Base-by-base conservation (phyloP, 2,888 invertebrate species). In the Leptinotarsa haldemani region DNA sequence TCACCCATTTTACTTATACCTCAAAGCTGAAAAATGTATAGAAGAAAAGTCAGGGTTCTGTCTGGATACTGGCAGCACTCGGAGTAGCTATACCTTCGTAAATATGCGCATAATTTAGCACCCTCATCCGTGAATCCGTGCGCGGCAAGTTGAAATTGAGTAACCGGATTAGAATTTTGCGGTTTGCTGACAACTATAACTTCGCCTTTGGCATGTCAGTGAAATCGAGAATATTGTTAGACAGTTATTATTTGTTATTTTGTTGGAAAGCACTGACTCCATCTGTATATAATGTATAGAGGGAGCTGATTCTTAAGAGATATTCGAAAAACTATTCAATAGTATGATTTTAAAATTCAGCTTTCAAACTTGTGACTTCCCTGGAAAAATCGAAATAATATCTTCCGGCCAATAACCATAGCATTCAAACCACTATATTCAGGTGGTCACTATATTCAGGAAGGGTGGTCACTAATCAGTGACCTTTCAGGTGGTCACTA, bases 71-170 rank as follows among this genome's bases (percentile, higher is more conserved):
- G 61, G 40, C 15, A 30, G 30, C 61, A 30, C 30, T 16, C 40
- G 30, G 40, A 61, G 56, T 56, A 52, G 48, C 25, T n/a, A 16
- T 25, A 12, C 16, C 52, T 16, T 22, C 15, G n/a, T 50, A 50
- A 66, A 66, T 66, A 66, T 66, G 50, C 50, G 66, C 66, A 66
- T 66, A 66, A 66, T 66, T 66, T 66, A 52, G 12, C 66, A 47
- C 66, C 66, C 22, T n/a, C 61, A 61, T 61, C 61, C 61, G 61
- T n/a, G 61, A 61, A n/a, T 61, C 40, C 61, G 61, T 61, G 18
- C 61, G 40, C 61, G 40, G 61, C 30, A 61, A 61, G 40, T 61
- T 5, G 61, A 5, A 16, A 61, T 30, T 30, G 61, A 61, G 40
- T 30, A 30, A 61, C 40, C 30, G 61, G 61, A 61, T 61, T 61